These are phyloP conservation scores for Galeruca laticollis DNA, from an alignment of 2,888 invertebrate genomes.

Conservation along the genomic window DNA sequence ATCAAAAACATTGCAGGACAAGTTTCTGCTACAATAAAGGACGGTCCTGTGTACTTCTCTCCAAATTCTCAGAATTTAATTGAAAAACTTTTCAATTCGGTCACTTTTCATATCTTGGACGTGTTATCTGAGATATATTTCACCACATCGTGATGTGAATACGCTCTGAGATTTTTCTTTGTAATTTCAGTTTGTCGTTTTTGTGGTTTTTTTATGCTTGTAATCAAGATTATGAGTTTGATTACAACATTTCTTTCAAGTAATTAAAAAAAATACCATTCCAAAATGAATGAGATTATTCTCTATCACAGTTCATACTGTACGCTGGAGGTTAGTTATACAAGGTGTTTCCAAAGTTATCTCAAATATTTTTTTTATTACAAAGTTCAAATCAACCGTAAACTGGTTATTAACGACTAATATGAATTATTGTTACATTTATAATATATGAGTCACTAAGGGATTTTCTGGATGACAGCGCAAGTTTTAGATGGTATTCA, in stretches of 20 bases:
- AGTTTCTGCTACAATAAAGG: not conserved
- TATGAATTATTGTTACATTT: too few species aligned
- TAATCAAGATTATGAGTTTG: not conserved
- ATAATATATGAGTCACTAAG: too few species aligned
- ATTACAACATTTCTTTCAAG: not conserved
- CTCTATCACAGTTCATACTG: too few species aligned
- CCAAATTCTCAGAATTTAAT: slow-evolving; percentile 34
- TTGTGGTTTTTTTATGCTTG: not conserved
- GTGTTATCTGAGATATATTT: slow-evolving; percentile 12
- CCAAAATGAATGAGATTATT: not conserved
- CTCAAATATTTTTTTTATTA: too few species aligned
- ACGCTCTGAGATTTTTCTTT: slow-evolving; percentile 1
- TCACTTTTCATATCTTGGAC: slow-evolving; percentile 31
- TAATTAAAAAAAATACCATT: not conserved
- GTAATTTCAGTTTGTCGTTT: not conserved
- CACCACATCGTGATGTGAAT: not conserved
- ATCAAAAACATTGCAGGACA: too few species aligned
- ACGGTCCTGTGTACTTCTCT: not conserved
- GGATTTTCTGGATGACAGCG: too few species aligned
- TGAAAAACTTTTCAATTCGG: slow-evolving; percentile 43
- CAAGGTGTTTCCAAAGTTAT: too few species aligned
- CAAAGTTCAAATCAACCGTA: too few species aligned
- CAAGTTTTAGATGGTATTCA: too few species aligned
- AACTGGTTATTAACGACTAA: too few species aligned
- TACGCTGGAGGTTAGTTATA: too few species aligned